A percentile compares a stretch with the other conserved stretches of the same genome.
Conservation (phyloP, 1,140 invertebrate genomes). For the Gonioctena quinquepunctata region DNA sequence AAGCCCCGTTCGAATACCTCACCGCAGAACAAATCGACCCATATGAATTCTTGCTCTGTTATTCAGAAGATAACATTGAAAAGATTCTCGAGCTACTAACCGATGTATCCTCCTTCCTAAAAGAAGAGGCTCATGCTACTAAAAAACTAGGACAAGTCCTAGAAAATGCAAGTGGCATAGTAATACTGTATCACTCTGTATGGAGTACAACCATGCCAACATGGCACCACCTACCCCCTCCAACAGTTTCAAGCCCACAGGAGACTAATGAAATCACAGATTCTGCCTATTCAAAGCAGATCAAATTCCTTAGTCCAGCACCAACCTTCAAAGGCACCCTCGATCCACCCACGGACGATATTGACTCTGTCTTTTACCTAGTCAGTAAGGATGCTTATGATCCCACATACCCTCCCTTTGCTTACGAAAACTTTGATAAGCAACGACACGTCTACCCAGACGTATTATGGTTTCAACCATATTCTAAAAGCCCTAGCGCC, state of each 20-base stretch:
- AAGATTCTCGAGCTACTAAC: too few species aligned
- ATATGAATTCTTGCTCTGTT: too few species aligned
- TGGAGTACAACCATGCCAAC: too few species aligned
- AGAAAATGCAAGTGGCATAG: too few species aligned
- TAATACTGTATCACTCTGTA: too few species aligned
- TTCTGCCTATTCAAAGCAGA: background rate
- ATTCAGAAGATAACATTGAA: too few species aligned
- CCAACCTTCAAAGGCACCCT: conserved; percentile 4
- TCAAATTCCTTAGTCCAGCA: background rate
- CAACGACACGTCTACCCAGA: background rate
- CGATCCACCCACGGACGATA: background rate
- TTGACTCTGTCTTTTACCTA: conserved; percentile 7
- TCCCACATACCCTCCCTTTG: background rate
- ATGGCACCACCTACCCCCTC: background rate
- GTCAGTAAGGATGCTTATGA: conserved; percentile 12
- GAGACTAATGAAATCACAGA: conserved; percentile 1
- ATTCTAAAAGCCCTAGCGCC: too few species aligned
- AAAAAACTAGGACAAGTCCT: too few species aligned
- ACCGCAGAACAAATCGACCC: too few species aligned
- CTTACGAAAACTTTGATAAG: background rate
- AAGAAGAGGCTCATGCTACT: too few species aligned
- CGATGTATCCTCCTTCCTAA: too few species aligned
- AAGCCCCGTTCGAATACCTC: too few species aligned
- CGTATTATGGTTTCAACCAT: conserved; percentile 18
- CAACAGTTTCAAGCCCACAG: background rate